A percentile compares a stretch with the other conserved stretches of the same genome.
These are phyloP conservation scores for Sphaeridia pumilis DNA, from an alignment of 2,888 invertebrate genomes.

Conservation along the genomic window DNA sequence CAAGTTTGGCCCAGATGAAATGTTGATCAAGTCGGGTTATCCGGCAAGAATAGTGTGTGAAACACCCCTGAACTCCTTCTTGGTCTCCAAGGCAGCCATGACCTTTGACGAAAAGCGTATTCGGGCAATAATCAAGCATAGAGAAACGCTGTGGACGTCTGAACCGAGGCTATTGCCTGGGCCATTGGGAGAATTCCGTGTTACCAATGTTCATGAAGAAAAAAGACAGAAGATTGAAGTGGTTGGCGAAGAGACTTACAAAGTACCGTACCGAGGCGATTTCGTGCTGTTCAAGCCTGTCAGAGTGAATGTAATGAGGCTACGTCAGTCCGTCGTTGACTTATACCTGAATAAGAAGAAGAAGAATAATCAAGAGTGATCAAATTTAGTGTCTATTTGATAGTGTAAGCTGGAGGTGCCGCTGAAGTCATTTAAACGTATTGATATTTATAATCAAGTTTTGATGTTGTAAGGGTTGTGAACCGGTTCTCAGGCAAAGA, in stretches of 20 bases:
- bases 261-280: neutral
- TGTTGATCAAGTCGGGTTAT: neutral
- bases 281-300: neutral
- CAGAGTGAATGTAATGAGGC: neutral
- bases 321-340: neutral
- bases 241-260: neutral
- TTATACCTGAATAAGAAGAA: too few species aligned
- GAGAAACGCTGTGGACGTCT: too few species aligned
- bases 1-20: neutral
- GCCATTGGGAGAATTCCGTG: neutral
- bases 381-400: too few species aligned
- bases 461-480: too few species aligned
- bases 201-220: neutral
- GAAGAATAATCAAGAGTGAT: too few species aligned
- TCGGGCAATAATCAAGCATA: too few species aligned
- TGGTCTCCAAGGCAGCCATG: neutral
- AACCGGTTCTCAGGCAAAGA: too few species aligned
- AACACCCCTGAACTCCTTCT: neutral
- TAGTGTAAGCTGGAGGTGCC: too few species aligned
- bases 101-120: too few species aligned
- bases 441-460: too few species aligned
- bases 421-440: too few species aligned
- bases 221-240: neutral
- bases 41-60: neutral
- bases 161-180: neutral